Evolutionary conservation across 2,797 vertebrate species (phyloP).

Genomic region (Hemitrygon akajei): DNA sequence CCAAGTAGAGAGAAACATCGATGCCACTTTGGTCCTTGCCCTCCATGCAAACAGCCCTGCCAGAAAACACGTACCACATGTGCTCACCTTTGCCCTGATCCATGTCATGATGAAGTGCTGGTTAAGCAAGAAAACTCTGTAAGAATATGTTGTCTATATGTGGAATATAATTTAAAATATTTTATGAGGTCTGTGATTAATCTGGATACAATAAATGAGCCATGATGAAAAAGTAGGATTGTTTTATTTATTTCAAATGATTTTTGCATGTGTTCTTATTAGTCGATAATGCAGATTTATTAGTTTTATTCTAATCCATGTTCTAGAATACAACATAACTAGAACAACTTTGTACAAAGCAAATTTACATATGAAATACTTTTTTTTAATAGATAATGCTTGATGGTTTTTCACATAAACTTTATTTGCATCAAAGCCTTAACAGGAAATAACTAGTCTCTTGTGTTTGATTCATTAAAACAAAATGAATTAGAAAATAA

Average conservation of each 20-base stretch:
- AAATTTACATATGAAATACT: no score
- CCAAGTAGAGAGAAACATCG: slow-evolving; percentile 70
- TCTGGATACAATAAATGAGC: background rate
- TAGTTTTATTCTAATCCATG: no score
- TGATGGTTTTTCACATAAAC: no score
- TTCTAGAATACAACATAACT: no score
- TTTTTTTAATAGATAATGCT: no score
- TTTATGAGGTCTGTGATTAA: background rate
- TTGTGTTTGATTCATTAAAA: background rate
- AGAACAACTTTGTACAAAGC: no score
- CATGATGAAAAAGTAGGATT: background rate
- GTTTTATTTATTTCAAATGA: background rate
- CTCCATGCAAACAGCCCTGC: slow-evolving; percentile 75
- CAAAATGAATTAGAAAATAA: background rate
- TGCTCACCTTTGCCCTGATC: slow-evolving; percentile 68
- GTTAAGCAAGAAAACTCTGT: slow-evolving; percentile 65
- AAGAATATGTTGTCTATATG: slow-evolving; percentile 43
- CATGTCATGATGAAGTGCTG: slow-evolving; percentile 83
- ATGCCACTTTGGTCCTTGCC: slow-evolving; percentile 79
- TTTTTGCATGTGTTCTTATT: no score
- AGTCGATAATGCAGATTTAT: no score
- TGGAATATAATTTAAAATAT: background rate
- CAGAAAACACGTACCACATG: slow-evolving; percentile 60
- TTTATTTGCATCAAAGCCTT: background rate
- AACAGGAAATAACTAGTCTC: background rate